Evolutionary conservation across 2,888 invertebrate species (phyloP).

Genomic region (Ormyrus nitidulus): DNA sequence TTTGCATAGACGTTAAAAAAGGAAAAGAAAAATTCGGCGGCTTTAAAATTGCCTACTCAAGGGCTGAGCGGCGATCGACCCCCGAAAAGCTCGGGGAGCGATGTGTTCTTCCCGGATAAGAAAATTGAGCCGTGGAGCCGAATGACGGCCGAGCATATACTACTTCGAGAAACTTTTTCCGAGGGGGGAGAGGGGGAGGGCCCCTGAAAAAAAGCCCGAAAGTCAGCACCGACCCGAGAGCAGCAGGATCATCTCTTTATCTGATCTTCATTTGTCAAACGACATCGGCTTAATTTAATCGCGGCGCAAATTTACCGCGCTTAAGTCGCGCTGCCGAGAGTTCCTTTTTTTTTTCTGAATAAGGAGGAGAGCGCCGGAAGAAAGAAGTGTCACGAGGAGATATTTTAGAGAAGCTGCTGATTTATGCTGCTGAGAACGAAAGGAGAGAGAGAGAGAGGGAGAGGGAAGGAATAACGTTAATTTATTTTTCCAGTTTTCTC

Average conservation of each 20-base stretch:
- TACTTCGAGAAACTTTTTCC: too few relatives aligned
- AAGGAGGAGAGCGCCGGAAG: conserved; percentile 54
- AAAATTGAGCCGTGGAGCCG: conserved; percentile 64
- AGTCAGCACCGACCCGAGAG: conserved; percentile 68
- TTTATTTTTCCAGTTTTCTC: conserved; percentile 46
- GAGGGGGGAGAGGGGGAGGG: neutral
- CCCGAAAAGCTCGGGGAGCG: conserved; percentile 42
- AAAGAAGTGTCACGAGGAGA: conserved; percentile 29
- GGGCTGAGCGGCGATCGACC: conserved; percentile 2
- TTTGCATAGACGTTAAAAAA: too few relatives aligned
- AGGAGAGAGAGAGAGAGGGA: neutral
- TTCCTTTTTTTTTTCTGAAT: conserved; percentile 50
- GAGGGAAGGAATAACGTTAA: conserved; percentile 28
- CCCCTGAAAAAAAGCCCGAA: conserved; percentile 66
- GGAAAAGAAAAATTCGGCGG: too few relatives aligned
- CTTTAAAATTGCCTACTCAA: neutral
- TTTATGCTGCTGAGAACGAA: conserved; percentile 19
- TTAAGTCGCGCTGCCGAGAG: conserved; percentile 57
- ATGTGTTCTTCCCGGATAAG: conserved; percentile 63
- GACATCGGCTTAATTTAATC: conserved; percentile 62
- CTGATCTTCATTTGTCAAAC: conserved; percentile 74
- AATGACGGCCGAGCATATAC: conserved; percentile 12
- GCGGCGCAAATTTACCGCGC: conserved; percentile 48
- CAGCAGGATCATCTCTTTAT: conserved; percentile 71
- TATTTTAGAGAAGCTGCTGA: conserved; percentile 45